A percentile compares a stretch with the other conserved stretches of the same genome.
Evolutionary conservation across 2,113 vertebrate genomes (phyloP).

Genomic region (Saguinus midas): DNA sequence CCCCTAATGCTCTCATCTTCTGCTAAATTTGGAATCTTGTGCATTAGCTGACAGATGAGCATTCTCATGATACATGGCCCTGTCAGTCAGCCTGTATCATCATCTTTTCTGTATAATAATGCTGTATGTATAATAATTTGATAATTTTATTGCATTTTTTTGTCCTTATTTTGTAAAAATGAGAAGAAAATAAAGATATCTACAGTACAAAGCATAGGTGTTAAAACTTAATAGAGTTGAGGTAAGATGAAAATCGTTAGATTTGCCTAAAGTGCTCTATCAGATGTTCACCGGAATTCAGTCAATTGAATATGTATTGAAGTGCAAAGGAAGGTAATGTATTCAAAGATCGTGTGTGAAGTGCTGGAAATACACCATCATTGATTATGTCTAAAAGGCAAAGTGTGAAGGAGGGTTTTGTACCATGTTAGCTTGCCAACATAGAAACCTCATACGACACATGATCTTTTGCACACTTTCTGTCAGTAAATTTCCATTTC

Average conservation of each 20-base stretch:
- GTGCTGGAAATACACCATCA: not conserved
- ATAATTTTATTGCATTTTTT: not conserved
- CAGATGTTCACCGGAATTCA: not conserved
- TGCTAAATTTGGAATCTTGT: not conserved
- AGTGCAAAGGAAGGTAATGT: not conserved
- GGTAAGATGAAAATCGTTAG: not conserved
- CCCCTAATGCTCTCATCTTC: rapidly evolving
- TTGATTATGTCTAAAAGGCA: not conserved
- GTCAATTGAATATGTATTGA: not conserved
- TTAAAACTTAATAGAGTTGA: not conserved
- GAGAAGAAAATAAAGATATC: not conserved
- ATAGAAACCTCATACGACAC: not conserved
- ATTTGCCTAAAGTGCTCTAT: not conserved
- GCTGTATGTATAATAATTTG: not conserved
- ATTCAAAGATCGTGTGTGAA: not conserved
- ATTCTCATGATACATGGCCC: not conserved
- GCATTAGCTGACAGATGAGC: not conserved
- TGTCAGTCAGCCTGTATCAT: no score
- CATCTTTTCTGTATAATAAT: not conserved
- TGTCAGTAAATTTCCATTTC: not conserved
- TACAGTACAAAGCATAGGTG: not conserved
- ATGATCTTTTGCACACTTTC: not conserved
- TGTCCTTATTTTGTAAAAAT: not conserved
- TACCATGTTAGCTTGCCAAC: not conserved
- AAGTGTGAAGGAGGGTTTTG: not conserved